A percentile compares a stretch with the other conserved stretches of the same genome.
These are phyloP conservation scores for Trichosurus vulpecula DNA, from an alignment of 2,797 vertebrate species.

Conservation along the genomic window DNA sequence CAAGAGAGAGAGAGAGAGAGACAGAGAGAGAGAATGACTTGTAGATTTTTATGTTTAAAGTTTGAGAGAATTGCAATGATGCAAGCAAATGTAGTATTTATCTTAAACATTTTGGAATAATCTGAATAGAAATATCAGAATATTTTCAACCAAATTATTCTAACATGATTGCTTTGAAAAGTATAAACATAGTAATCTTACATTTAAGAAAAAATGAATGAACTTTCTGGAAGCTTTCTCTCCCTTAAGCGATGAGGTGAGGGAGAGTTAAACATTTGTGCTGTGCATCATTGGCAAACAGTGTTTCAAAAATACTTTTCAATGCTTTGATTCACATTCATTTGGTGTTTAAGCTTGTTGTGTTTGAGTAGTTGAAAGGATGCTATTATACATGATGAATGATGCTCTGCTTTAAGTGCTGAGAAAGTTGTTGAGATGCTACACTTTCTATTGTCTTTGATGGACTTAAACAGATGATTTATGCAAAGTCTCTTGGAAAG, in stretches of 20 bases:
- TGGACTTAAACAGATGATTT: constrained; percentile 69
- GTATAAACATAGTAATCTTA: neutral
- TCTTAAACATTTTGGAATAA: neutral
- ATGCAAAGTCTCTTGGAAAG: neutral
- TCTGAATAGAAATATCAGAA: neutral
- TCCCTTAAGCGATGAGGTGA: neutral
- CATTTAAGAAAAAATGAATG: neutral
- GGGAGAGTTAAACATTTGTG: neutral
- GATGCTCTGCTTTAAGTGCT: constrained; percentile 38
- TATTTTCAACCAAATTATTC: neutral
- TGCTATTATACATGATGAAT: constrained; percentile 64
- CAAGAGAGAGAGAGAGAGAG: too few relatives aligned
- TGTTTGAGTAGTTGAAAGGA: constrained; percentile 37
- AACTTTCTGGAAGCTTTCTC: neutral
- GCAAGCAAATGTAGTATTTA: neutral
- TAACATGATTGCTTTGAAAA: neutral
- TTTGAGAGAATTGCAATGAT: neutral
- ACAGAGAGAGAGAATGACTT: neutral
- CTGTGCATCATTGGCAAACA: neutral
- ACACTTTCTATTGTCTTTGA: constrained; percentile 52
- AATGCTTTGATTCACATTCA: constrained; percentile 24
- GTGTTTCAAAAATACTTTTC: constrained; percentile 40
- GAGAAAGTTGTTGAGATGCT: constrained; percentile 62
- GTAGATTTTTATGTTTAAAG: neutral
- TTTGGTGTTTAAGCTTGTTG: constrained; percentile 55